Evolutionary conservation across 37 sponge, comb jelly and placozoan genomes (phyloP), one percentile per base, ranked within the genome.

Genomic region (Lycopodina hypogea): DNA sequence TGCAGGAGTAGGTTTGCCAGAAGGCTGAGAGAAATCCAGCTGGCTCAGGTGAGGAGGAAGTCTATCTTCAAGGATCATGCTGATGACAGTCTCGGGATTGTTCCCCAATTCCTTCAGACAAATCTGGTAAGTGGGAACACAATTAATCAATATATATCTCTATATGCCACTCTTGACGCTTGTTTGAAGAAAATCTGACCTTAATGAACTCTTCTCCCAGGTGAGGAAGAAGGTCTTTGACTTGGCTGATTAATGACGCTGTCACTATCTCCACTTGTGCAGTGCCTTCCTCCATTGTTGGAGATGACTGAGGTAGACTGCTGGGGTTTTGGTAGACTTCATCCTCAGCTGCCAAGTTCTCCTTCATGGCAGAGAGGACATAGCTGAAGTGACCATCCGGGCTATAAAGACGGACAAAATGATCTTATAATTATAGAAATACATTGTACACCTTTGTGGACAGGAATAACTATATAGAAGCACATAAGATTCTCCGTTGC

Each of bases 151-250:
- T n/a, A n/a, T n/a, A n/a, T n/a, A n/a, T n/a, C n/a, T n/a, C n/a
- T n/a, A n/a, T n/a, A n/a, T n/a, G n/a, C n/a, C n/a, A n/a, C n/a
- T n/a, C n/a, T n/a, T n/a, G n/a, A n/a, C n/a, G n/a, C n/a, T n/a
- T n/a, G n/a, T n/a, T n/a, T n/a, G n/a, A n/a, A n/a, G n/a, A n/a
- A n/a, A n/a, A n/a, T 6, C 26, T 58, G 37, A 79, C 84, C 71
- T 76, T 1, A 26, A 92, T 88, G 64, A 84, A 84, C 15, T 26
- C 68, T 0, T 81, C 77, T 18, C 61, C 74, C 4, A 88, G 78
- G 60, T 92, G 82, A 21, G 93, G 89, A 6, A 92, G 75, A 0
- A 92, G 19, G 30, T 92, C 93, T 63, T 84, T 84, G n/a, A 92
- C 89, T 72, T 86, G 72, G 26, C 35, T 37, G 56, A 79, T 45